Percentiles rank a stretch among this genome's conserved stretches.
These are phyloP conservation scores for Pelobates fuscus DNA, from an alignment of 2,113 vertebrate species.

Conservation along the genomic window DNA sequence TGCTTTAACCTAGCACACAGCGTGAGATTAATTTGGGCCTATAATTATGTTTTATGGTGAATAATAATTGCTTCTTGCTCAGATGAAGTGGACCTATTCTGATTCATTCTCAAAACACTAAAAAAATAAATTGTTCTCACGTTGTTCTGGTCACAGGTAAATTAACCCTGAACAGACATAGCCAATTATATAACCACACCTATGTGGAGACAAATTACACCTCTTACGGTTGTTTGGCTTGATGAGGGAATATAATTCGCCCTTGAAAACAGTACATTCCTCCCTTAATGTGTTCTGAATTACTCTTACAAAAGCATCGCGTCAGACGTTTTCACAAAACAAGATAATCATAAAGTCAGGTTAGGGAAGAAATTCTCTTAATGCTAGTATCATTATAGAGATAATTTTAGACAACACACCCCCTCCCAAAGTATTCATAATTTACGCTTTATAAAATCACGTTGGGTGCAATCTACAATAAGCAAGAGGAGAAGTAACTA, in stretches of 20 bases:
- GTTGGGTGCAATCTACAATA: not conserved
- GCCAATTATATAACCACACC: not conserved
- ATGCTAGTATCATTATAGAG: slow-evolving; percentile 4
- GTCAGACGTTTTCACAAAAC: not conserved
- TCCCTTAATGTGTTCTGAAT: not conserved
- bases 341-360: not conserved
- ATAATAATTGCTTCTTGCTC: too few relatives aligned
- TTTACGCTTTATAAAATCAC: not conserved
- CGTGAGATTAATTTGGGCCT: too few relatives aligned
- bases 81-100: too few relatives aligned
- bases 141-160: not conserved
- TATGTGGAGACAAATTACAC: not conserved
- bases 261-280: not conserved
- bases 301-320: not conserved
- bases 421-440: not conserved
- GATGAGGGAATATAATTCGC: not conserved
- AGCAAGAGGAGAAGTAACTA: too few relatives aligned
- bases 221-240: not conserved
- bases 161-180: not conserved
- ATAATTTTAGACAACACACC: slow-evolving; percentile 26
- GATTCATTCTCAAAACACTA: not conserved
- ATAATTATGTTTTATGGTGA: too few relatives aligned
- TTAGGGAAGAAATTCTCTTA: not conserved
- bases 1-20: too few relatives aligned
- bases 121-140: not conserved